Conservation (phyloP, 2,113 vertebrate genomes). For the Tyto alba region DNA sequence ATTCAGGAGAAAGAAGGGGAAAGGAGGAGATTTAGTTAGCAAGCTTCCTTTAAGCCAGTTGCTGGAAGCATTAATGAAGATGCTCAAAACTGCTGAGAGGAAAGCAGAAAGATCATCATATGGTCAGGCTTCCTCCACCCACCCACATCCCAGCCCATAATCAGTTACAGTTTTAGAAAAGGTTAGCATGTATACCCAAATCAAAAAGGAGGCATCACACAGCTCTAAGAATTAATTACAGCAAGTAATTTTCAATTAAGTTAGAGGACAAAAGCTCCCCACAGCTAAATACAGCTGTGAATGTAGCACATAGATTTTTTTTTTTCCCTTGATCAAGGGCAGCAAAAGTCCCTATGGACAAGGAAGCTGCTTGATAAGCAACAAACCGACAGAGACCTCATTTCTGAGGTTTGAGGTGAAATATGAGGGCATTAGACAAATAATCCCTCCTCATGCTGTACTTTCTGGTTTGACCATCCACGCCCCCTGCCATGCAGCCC, state of each 20-base stretch:
- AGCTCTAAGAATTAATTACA: neutral
- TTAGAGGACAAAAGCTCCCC: neutral
- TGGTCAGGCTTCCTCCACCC: neutral
- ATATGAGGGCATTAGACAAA: rapidly evolving
- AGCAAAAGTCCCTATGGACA: neutral
- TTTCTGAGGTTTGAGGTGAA: neutral
- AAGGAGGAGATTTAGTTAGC: neutral
- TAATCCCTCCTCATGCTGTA: neutral
- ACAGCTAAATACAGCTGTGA: neutral
- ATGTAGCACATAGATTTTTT: neutral
- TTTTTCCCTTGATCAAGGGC: neutral
- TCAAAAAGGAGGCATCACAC: neutral
- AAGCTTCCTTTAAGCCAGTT: neutral
- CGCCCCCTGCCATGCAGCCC: neutral
- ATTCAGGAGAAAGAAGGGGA: neutral
- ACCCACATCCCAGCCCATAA: rapidly evolving
- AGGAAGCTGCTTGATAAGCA: neutral
- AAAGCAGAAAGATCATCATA: neutral
- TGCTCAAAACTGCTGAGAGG: neutral
- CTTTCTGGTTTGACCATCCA: neutral
- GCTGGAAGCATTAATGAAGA: neutral
- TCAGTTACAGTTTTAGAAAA: neutral
- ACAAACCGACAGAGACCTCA: neutral
- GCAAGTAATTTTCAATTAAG: neutral
- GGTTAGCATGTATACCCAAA: neutral